These are phyloP conservation scores for Arenicola marina DNA, from an alignment of 2,888 invertebrate species.

Conservation along the genomic window DNA sequence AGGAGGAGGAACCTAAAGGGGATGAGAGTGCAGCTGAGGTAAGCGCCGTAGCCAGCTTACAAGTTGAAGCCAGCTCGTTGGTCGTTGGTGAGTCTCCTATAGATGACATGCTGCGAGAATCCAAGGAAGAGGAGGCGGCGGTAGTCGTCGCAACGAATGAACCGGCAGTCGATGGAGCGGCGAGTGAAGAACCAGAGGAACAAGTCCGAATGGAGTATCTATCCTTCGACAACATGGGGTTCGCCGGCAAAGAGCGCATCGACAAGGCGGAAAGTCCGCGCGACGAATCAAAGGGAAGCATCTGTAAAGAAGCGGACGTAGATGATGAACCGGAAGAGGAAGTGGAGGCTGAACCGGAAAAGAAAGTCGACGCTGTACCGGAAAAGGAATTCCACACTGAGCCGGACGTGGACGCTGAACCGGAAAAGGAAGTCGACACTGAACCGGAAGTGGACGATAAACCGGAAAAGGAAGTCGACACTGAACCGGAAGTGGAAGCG, in stretches of 20 bases:
- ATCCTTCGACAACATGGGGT: conserved; percentile 63
- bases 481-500: neutral
- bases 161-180: neutral
- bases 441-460: neutral
- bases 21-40: conserved; percentile 13
- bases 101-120: neutral
- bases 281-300: neutral
- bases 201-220: conserved; percentile 30
- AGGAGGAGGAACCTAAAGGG: conserved; percentile 30
- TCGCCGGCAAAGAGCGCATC: conserved; percentile 52
- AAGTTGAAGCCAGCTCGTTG: neutral
- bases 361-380: too few relatives aligned
- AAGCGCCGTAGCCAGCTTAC: neutral
- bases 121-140: neutral
- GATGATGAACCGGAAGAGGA: conserved; percentile 3
- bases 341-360: conserved; percentile 2
- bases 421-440: neutral
- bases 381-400: conserved; percentile 1
- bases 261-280: conserved; percentile 24
- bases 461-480: neutral
- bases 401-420: too few relatives aligned
- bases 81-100: conserved; percentile 2
- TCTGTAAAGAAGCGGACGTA: neutral
- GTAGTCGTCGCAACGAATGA: neutral
- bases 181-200: neutral